Percentiles rank a stretch among this genome's conserved stretches.
phyloP scores from a whole-genome alignment of 2,888 invertebrate genomes.

The Conomelus anceps region DNA sequence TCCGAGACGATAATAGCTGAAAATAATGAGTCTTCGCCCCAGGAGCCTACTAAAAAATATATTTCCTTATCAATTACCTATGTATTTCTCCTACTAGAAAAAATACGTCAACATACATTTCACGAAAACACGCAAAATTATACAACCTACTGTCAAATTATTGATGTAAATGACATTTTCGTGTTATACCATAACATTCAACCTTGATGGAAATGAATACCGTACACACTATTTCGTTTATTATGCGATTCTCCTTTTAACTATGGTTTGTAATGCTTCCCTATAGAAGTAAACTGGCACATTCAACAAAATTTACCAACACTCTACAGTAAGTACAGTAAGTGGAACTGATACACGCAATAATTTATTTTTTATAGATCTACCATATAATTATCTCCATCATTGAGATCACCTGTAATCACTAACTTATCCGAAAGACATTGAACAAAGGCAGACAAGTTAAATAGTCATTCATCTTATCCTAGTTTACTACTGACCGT shows the following conservation, averaged over 20 bases:
- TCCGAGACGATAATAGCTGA: no score
- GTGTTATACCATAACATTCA: neutral
- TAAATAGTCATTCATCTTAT: neutral
- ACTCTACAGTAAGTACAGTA: neutral
- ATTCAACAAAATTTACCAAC: neutral
- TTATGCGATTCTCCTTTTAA: no score
- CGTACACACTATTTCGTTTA: neutral
- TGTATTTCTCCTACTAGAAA: no score
- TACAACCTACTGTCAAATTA: no score
- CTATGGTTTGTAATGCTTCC: neutral
- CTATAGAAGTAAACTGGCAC: neutral
- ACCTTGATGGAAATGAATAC: neutral
- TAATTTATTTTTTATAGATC: neutral
- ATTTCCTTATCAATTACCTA: no score
- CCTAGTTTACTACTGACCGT: neutral
- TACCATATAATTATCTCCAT: neutral
- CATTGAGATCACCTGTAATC: neutral
- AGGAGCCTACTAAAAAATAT: no score
- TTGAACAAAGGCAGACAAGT: neutral
- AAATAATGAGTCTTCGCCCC: no score
- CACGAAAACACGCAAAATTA: no score
- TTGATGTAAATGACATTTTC: neutral
- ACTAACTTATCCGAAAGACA: neutral
- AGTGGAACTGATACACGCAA: neutral
- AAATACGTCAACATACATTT: no score